Evolutionary conservation across 1,140 invertebrate genomes (phyloP), one percentile per base, ranked within the genome.

Genomic region (Archegozetes longisetosus): DNA sequence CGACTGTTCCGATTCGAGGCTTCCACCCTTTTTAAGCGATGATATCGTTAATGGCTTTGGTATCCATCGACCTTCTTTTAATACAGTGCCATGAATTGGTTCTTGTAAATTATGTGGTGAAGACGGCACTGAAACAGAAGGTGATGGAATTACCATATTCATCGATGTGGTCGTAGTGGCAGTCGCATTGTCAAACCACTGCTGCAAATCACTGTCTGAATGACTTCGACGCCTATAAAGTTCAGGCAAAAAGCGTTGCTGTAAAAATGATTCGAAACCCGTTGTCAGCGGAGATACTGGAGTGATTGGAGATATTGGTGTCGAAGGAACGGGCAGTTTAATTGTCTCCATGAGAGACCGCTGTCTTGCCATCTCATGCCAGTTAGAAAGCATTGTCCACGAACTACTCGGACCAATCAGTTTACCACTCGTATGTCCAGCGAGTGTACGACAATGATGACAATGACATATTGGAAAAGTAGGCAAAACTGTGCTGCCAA

Each of bases 191-290:
- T 52, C 46, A 25, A 48, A 27, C 51, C 46, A 12, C 54, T 62
- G 27, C 47, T 55, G 47, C 57, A 82, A 71, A 65, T 85, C 82
- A 0, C 82, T 84, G 67, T 86, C 84, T 20, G 84, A 85, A 69
- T 84, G 82, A 65, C 82, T 84, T 50, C 84, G 74, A 24, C 69
- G 65, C 9, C 66, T 84, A n/a, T n/a, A n/a, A n/a, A n/a, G n/a
- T n/a, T n/a, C n/a, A n/a, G n/a, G n/a, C n/a, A n/a, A n/a, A n/a
- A n/a, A n/a, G n/a, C n/a, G 84, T 58, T 79, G 78, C 63, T 83
- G 80, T 59, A 85, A 73, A 69, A 64, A 27, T 58, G 62, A 51
- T 47, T 65, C 53, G 20, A 52, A 58, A 14, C 54, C 28, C 2
- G 64, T 64, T 47, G 63, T 66, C 62, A 55, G 61, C 52, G 46